Conservation (phyloP, 2,888 invertebrate species). For the Eurytoma californica region DNA sequence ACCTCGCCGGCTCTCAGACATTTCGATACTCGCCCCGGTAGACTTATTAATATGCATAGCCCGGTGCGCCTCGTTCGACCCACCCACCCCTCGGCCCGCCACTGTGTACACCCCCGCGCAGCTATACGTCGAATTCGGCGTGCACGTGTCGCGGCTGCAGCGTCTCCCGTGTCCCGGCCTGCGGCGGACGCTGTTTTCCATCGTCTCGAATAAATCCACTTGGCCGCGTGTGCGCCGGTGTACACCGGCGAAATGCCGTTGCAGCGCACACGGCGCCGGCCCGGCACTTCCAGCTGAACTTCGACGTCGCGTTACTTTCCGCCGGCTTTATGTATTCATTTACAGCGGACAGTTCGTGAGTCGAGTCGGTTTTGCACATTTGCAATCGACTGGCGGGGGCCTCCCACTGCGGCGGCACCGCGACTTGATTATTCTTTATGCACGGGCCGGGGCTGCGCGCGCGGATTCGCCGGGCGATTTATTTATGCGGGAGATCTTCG, state of each 20-base stretch:
- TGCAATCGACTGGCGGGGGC: slow-evolving; percentile 16
- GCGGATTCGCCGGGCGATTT: not conserved
- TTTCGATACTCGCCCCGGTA: slow-evolving; percentile 65
- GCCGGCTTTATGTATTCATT: slow-evolving; percentile 40
- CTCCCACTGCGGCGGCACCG: not conserved
- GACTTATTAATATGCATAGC: slow-evolving; percentile 70
- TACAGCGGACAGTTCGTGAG: slow-evolving; percentile 11
- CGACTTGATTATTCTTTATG: slow-evolving; percentile 40
- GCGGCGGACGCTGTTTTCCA: slow-evolving; percentile 69
- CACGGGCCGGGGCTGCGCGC: not conserved
- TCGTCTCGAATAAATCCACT: slow-evolving; percentile 71
- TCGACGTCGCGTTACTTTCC: slow-evolving; percentile 15
- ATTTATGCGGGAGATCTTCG: too few relatives aligned
- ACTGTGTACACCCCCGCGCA: slow-evolving; percentile 16
- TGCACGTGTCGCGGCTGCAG: not conserved
- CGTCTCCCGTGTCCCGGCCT: slow-evolving; percentile 49
- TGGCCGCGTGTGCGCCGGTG: slow-evolving; percentile 40
- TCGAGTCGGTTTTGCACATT: slow-evolving; percentile 13
- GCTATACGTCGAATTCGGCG: not conserved
- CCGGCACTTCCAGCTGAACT: slow-evolving; percentile 8
- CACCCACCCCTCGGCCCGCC: not conserved
- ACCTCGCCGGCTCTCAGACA: slow-evolving; percentile 60
- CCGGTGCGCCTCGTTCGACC: slow-evolving; percentile 39
- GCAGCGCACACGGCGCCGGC: not conserved
- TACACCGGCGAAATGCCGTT: not conserved